Base-by-base conservation (phyloP, 2,113 vertebrate species). In the Syngnathus typhle region DNA sequence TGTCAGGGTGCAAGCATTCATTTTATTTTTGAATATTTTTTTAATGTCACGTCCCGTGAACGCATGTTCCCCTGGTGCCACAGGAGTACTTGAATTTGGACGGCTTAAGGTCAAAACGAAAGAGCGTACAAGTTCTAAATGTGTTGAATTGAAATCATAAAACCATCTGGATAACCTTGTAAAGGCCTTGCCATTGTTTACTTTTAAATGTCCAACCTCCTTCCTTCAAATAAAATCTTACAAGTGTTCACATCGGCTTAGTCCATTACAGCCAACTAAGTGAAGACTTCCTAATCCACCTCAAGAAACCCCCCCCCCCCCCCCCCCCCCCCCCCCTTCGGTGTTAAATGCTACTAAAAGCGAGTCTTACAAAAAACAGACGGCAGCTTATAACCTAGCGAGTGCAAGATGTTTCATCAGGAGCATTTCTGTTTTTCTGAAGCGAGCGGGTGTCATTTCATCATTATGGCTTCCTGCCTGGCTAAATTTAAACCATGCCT, bases 181-280 rank as follows among this genome's bases (percentile, higher is more conserved):
- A 84, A 88, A 87, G 84, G 65, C 64, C 54, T 79, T 84, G 74
- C 79, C 83, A 83, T 81, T 90, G 89, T 90, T 91, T 88, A 89
- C 84, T 70, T 89, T 90, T 84, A 69, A 74, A 72, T 41, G 41
- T 41, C 41, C 41, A 70, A 78, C 78, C 79, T 75, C 72, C 79
- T 83, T 87, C 80, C 78, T 84, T 76, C 74, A 67, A 77, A 80
- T 82, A 77, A 81, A 88, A 85, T 68, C 70, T 80, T 79, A 80
- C 83, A 73, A 75, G 36, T 69, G 71, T 63, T 67, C 74, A 87
- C 87, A 89, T 88, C 83, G 67, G 85, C 82, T 88, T 75, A 81
- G 69, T 85, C 85, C 88, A 87, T 90, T 89, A 89, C 55, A 67
- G 61, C 73, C 63, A 32, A 64, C 83, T 85, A 86, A 90, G 85